phyloP scores from a whole-genome alignment of 2,113 vertebrate species.

The Eubucco bourcierii region DNA sequence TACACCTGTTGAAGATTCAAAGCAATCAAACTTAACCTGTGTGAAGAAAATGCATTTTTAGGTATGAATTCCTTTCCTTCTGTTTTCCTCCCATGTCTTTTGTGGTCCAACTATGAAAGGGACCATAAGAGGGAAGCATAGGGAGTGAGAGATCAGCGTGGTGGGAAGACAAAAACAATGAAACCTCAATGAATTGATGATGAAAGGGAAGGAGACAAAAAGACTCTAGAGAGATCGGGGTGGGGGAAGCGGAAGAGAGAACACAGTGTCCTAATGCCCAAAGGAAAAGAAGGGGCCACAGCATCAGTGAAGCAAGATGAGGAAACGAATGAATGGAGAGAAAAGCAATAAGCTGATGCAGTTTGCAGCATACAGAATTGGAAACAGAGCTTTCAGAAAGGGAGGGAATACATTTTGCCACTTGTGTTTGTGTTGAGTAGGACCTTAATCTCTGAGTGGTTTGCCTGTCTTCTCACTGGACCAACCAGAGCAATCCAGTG shows the following conservation, averaged over 20 bases:
- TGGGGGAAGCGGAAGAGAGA: not conserved
- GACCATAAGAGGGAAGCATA: not conserved
- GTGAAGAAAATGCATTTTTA: not conserved
- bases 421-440: not conserved
- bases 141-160: not conserved
- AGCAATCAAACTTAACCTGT: not conserved
- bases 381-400: not conserved
- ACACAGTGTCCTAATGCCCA: not conserved
- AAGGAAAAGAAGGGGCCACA: not conserved
- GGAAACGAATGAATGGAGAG: not conserved
- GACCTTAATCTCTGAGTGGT: not conserved
- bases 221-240: not conserved
- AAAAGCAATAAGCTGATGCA: not conserved
- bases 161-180: constrained; percentile 20
- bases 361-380: not conserved
- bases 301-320: not conserved
- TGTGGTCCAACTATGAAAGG: constrained; percentile 19
- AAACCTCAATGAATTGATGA: constrained; percentile 30
- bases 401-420: not conserved
- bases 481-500: not conserved
- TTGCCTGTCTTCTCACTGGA: not conserved
- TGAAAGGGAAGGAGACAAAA: constrained; percentile 20
- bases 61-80: not conserved
- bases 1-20: not conserved
- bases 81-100: not conserved